Conservation (phyloP, 2,113 vertebrate species). For the Lasiurus borealis region DNA sequence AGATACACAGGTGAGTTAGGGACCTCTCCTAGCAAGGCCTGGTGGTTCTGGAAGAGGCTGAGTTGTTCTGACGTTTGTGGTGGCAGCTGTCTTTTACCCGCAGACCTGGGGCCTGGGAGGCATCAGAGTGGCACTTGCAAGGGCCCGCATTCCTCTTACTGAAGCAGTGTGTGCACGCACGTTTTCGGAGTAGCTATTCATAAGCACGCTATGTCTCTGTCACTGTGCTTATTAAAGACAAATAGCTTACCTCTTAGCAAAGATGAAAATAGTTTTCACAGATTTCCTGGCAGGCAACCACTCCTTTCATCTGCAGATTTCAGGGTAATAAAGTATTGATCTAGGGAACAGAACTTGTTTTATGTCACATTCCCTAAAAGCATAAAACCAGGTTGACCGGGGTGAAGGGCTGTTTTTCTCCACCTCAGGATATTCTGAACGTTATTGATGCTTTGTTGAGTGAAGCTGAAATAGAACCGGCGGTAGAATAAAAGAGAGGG, state of each 20-base stretch:
- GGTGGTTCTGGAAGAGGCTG: not conserved
- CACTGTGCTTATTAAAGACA: constrained; percentile 73
- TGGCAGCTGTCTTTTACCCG: not conserved
- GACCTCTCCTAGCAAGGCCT: not conserved
- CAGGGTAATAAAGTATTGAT: constrained; percentile 62
- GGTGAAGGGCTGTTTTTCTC: not conserved
- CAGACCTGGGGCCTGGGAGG: fast-evolving
- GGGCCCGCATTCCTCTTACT: not conserved
- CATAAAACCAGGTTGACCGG: constrained; percentile 50
- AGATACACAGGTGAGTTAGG: too few species aligned
- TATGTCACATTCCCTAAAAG: constrained; percentile 53
- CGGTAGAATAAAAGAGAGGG: not conserved
- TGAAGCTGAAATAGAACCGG: not conserved
- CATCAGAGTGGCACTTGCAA: not conserved
- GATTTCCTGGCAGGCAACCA: constrained; percentile 68
- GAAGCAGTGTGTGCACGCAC: not conserved
- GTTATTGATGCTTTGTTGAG: not conserved
- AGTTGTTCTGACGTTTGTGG: not conserved
- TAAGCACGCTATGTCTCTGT: constrained; percentile 46
- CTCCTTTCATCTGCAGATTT: constrained; percentile 60
- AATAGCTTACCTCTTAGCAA: constrained; percentile 78
- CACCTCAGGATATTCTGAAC: not conserved
- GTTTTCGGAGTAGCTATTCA: constrained; percentile 49
- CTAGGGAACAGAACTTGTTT: constrained; percentile 63
- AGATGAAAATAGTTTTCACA: constrained; percentile 79